These are phyloP conservation scores for Lamprotornis superbus DNA, from an alignment of 2,113 vertebrate genomes.

Conservation along the genomic window DNA sequence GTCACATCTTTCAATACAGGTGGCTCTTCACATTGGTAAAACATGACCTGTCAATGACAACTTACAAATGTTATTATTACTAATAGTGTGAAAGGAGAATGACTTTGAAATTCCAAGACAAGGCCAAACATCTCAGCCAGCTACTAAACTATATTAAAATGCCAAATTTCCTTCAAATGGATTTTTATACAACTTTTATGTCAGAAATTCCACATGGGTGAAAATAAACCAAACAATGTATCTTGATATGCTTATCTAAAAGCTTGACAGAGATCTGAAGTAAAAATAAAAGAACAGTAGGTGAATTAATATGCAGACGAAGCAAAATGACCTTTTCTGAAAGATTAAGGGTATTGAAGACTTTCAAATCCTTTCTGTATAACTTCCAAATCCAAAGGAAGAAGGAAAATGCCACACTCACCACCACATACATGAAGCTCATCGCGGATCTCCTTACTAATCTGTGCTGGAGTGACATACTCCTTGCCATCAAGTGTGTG, in stretches of 20 bases:
- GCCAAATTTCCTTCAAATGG: background rate
- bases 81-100: background rate
- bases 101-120: background rate
- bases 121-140: background rate
- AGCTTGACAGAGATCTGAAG: background rate
- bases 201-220: background rate
- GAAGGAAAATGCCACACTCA: slow-evolving; percentile 61
- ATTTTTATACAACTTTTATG: background rate
- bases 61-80: background rate
- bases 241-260: background rate
- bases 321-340: background rate
- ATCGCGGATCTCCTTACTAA: slow-evolving; percentile 88
- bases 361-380: background rate
- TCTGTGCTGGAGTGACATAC: slow-evolving; percentile 92
- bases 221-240: background rate
- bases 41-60: background rate
- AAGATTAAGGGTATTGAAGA: background rate
- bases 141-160: background rate
- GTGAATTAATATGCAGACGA: background rate
- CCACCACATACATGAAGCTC: slow-evolving; percentile 91
- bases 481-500: slow-evolving; percentile 97
- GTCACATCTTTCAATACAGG: background rate
- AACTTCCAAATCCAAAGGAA: background rate
- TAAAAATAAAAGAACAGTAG: background rate
- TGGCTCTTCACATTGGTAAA: background rate